Percentiles rank a stretch among this genome's conserved stretches.
phyloP scores from a whole-genome alignment of 2,113 vertebrate genomes.

The Columba janthina region DNA sequence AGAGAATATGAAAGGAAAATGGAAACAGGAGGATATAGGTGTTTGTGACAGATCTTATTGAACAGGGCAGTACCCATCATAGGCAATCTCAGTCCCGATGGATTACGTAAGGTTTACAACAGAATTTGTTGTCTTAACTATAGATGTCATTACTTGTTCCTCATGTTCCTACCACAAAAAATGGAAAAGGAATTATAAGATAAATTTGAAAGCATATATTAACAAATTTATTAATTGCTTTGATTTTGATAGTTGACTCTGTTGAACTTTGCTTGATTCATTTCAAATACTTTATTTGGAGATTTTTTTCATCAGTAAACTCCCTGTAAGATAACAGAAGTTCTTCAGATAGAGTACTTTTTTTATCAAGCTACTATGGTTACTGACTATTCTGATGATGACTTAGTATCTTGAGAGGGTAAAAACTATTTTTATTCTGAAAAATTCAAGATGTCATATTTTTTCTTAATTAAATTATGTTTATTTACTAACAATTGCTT shows the following conservation, averaged over 20 bases:
- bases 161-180: not conserved
- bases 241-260: not conserved
- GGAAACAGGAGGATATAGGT: not conserved
- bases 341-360: not conserved
- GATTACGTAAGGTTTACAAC: not conserved
- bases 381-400: not conserved
- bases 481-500: not conserved
- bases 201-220: not conserved
- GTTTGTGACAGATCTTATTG: not conserved
- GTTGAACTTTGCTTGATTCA: not conserved
- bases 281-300: not conserved
- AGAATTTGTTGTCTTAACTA: not conserved
- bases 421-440: not conserved
- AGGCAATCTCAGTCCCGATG: not conserved
- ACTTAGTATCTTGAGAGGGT: not conserved
- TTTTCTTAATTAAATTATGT: not conserved
- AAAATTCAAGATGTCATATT: not conserved
- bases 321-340: not conserved
- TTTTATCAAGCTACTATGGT: not conserved
- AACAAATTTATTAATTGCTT: not conserved
- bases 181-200: not conserved
- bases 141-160: not conserved
- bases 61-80: fast-evolving
- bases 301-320: not conserved
- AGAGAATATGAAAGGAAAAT: not conserved